Evolutionary conservation across 2,888 invertebrate species (phyloP).

Genomic region (Lordiphosa andalusiaca): DNA sequence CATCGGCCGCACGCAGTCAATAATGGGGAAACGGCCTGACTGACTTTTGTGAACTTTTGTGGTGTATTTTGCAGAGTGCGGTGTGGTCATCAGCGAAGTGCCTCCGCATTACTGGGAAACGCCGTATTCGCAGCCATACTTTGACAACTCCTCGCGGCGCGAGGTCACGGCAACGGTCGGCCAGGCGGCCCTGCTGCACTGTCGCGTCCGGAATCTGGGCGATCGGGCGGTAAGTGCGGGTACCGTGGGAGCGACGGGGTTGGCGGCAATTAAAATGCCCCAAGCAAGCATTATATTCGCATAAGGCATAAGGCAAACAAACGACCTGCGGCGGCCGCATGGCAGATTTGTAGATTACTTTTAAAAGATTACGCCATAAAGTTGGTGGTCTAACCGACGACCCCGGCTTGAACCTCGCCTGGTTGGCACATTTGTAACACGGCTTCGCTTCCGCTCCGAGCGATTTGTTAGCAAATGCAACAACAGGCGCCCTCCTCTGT

Average conservation of each 20-base stretch:
- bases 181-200: constrained; percentile 91
- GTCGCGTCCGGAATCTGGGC: constrained; percentile 91
- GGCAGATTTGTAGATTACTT: constrained; percentile 73
- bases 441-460: constrained; percentile 66
- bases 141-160: constrained; percentile 91
- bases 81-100: constrained; percentile 79
- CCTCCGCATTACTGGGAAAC: constrained; percentile 81
- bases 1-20: background rate
- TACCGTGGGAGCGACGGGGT: background rate
- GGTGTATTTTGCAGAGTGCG: constrained; percentile 69
- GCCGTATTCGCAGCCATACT: constrained; percentile 92
- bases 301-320: constrained; percentile 55
- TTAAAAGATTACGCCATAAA: constrained; percentile 73
- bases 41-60: background rate
- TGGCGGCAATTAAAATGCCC: constrained; percentile 58
- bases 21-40: background rate
- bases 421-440: constrained; percentile 74
- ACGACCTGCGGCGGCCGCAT: constrained; percentile 69
- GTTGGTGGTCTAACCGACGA: constrained; percentile 59
- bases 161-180: constrained; percentile 93
- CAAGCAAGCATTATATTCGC: constrained; percentile 54
- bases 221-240: constrained; percentile 89
- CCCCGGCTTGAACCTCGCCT: constrained; percentile 25
- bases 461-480: constrained; percentile 73
- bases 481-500: constrained; percentile 50